Conservation (phyloP, 2,113 vertebrate genomes). For the Macquaria ambigua region DNA sequence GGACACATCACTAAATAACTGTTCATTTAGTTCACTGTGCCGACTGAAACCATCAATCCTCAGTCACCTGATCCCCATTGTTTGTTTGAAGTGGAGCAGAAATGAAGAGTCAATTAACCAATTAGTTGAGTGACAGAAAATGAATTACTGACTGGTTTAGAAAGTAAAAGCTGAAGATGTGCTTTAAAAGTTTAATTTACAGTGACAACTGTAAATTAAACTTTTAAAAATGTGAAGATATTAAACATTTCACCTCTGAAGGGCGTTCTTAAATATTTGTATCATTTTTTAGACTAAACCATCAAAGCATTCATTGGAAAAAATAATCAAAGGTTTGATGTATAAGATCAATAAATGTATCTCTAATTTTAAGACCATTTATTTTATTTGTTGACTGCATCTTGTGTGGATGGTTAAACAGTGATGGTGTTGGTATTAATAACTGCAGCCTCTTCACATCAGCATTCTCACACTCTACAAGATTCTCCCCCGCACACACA, state of each 20-base stretch:
- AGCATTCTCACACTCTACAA: not conserved
- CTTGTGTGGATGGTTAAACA: not conserved
- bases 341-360: too few relatives aligned
- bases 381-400: not conserved
- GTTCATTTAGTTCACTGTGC: not conserved
- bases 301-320: not conserved
- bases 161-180: not conserved
- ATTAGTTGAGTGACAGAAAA: not conserved
- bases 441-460: slow-evolving; percentile 18
- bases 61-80: not conserved
- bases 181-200: too few relatives aligned
- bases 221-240: not conserved
- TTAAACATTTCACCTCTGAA: not conserved
- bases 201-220: too few relatives aligned
- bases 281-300: not conserved
- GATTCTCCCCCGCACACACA: not conserved
- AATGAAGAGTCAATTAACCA: not conserved
- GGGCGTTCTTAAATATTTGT: not conserved
- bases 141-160: not conserved
- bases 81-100: slow-evolving; percentile 15
- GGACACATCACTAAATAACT: not conserved
- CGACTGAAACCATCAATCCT: not conserved
- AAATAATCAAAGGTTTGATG: not conserved
- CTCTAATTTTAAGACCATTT: not conserved
- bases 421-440: slow-evolving; percentile 12